A percentile compares a stretch with the other conserved stretches of the same genome.
Evolutionary conservation across 2,113 vertebrate species (phyloP).

Genomic region (Colaptes auratus): DNA sequence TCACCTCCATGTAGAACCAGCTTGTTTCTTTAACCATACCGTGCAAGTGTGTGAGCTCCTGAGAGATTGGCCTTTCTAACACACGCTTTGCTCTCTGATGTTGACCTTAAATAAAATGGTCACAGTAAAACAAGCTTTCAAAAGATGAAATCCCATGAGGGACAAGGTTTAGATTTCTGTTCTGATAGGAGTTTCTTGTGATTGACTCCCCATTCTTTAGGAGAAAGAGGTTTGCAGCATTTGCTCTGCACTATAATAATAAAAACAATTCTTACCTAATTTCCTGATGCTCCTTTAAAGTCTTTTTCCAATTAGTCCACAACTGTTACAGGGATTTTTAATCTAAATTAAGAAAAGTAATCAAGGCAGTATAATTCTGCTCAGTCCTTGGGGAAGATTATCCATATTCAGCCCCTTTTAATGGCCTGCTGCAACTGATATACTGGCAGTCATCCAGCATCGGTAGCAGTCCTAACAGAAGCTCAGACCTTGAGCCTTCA

Average conservation of each 20-base stretch:
- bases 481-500: not conserved
- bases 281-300: slow-evolving; percentile 60
- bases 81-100: not conserved
- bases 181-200: not conserved
- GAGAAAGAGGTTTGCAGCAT: slow-evolving; percentile 8
- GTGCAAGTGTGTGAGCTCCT: not conserved
- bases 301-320: slow-evolving; percentile 59
- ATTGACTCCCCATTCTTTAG: not conserved
- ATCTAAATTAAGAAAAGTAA: slow-evolving; percentile 67
- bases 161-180: not conserved
- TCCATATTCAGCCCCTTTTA: slow-evolving; percentile 49
- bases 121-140: slow-evolving; percentile 2
- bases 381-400: slow-evolving; percentile 56
- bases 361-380: slow-evolving; percentile 59
- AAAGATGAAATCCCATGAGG: not conserved
- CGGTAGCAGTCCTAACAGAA: not conserved
- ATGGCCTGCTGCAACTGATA: slow-evolving; percentile 51
- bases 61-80: not conserved
- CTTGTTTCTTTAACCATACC: not conserved
- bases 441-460: not conserved
- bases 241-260: not conserved
- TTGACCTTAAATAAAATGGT: not conserved
- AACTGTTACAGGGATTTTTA: slow-evolving; percentile 59
- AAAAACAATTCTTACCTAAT: slow-evolving; percentile 66
- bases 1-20: not conserved